phyloP scores from a whole-genome alignment of 2,888 invertebrate genomes.

The Eilema caniola region DNA sequence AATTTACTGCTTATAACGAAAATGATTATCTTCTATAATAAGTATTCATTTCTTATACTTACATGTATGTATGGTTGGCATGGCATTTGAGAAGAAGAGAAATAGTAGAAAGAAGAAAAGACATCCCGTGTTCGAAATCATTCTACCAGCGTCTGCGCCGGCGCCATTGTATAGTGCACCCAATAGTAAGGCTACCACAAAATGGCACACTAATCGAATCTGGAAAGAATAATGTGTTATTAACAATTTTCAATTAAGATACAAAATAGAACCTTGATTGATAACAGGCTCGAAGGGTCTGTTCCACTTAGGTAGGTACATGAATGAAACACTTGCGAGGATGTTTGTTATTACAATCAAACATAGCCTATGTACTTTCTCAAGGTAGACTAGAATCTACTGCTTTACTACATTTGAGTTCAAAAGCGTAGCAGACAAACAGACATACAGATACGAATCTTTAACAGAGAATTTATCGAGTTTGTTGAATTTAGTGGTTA shows the following conservation, averaged over 20 bases:
- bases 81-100: constrained; percentile 88
- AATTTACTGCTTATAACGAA: not conserved
- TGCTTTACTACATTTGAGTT: no score
- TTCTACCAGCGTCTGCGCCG: constrained; percentile 85
- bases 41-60: constrained; percentile 66
- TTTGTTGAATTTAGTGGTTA: not conserved
- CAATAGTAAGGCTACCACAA: constrained; percentile 84
- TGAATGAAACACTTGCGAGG: no score
- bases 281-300: not conserved
- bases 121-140: constrained; percentile 86
- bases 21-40: not conserved
- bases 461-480: not conserved
- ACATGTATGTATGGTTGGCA: constrained; percentile 89
- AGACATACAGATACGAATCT: not conserved
- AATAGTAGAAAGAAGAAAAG: constrained; percentile 88
- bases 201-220: constrained; percentile 83
- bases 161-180: constrained; percentile 87
- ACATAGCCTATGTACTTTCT: no score
- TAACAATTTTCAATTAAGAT: not conserved
- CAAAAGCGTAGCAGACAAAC: not conserved
- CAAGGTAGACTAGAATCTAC: no score
- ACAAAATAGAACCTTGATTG: not conserved
- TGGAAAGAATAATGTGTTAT: constrained; percentile 49
- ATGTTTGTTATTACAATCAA: no score
- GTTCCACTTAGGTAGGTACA: not conserved